phyloP scores from a whole-genome alignment of 2,888 invertebrate genomes.

The Furcula furcula region DNA sequence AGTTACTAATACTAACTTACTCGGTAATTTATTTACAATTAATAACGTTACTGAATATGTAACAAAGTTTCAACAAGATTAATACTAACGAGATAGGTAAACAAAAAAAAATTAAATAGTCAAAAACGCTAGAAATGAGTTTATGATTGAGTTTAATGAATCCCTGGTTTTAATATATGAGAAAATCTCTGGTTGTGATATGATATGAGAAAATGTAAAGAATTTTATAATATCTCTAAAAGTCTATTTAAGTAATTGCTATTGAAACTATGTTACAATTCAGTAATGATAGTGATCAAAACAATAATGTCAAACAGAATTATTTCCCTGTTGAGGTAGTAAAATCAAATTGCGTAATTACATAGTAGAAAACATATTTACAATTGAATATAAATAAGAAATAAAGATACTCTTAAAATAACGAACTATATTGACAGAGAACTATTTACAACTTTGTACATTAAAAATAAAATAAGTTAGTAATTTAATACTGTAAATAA shows the following conservation, averaged over 20 bases:
- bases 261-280: conserved; percentile 7
- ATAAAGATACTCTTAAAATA: conserved; percentile 18
- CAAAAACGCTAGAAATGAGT: no score
- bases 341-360: conserved; percentile 61
- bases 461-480: conserved; percentile 73
- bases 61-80: background rate
- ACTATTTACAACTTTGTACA: conserved; percentile 75
- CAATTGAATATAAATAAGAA: conserved; percentile 33
- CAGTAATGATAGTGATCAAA: conserved; percentile 21
- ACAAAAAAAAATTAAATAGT: no score
- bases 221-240: no score
- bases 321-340: conserved; percentile 70
- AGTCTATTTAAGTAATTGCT: background rate
- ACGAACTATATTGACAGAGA: conserved; percentile 24
- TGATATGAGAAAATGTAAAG: no score
- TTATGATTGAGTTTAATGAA: no score
- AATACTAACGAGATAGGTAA: background rate
- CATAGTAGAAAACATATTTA: conserved; percentile 32
- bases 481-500: conserved; percentile 81
- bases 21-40: conserved; percentile 46
- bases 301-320: conserved; percentile 40
- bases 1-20: conserved; percentile 54
- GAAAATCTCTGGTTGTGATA: no score
- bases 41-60: conserved; percentile 9
- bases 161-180: no score